phyloP scores from a whole-genome alignment of 2,797 vertebrate species.

The Chaenodraco wilsoni region DNA sequence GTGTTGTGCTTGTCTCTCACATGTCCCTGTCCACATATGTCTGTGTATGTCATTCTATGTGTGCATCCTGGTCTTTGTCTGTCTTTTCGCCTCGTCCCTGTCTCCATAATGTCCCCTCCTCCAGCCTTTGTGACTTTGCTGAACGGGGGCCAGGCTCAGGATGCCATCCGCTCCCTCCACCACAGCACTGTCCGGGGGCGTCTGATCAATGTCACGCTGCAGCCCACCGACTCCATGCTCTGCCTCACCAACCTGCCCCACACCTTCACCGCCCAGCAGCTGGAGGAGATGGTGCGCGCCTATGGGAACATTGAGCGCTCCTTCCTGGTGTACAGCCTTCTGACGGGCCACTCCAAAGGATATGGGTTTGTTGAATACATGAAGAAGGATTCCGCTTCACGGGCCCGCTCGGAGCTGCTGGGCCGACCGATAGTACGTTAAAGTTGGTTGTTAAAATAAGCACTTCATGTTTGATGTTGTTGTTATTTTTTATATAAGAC shows the following conservation, averaged over 20 bases:
- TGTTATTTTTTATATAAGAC: neutral
- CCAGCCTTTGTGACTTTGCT: conserved; percentile 96
- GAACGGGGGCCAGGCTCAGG: conserved; percentile 96
- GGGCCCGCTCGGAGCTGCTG: conserved; percentile 92
- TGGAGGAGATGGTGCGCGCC: conserved; percentile 93
- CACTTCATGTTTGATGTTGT: neutral
- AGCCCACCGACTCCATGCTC: conserved; percentile 95
- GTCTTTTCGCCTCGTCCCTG: conserved; percentile 58
- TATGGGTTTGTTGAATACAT: conserved; percentile 99
- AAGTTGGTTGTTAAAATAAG: neutral
- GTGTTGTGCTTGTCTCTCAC: conserved; percentile 46
- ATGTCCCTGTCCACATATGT: conserved; percentile 51
- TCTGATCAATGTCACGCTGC: conserved; percentile 92
- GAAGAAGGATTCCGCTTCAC: conserved; percentile 98
- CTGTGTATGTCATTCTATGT: conserved; percentile 65
- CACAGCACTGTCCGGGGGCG: conserved; percentile 91
- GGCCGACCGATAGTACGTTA: conserved; percentile 85
- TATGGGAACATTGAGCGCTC: conserved; percentile 96
- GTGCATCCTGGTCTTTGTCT: conserved; percentile 41
- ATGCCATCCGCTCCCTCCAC: conserved; percentile 92
- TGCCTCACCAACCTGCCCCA: conserved; percentile 94
- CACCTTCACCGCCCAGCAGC: conserved; percentile 87
- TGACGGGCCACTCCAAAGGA: conserved; percentile 93
- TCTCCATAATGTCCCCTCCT: conserved; percentile 80
- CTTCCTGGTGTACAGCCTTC: conserved; percentile 95